Conservation (phyloP, 2,888 invertebrate species). For the Palloptera scutellata region DNA sequence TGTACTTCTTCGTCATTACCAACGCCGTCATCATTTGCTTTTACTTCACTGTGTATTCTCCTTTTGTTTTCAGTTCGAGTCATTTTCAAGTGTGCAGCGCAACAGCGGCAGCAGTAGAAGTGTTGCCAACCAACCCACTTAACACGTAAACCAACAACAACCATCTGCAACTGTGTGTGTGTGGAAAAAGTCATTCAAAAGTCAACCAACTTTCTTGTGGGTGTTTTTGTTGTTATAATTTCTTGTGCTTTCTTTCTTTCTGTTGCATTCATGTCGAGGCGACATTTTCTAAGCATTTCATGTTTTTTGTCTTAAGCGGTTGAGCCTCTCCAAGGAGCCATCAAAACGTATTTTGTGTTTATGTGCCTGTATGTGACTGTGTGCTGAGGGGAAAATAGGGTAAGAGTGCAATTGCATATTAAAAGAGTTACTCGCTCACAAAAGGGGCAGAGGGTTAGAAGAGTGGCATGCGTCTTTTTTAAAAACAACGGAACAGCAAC, state of each 20-base stretch:
- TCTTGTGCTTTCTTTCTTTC: conserved; percentile 11
- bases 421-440: not conserved
- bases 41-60: too few species aligned
- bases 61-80: too few species aligned
- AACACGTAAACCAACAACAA: conserved; percentile 52
- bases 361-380: not conserved
- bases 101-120: conserved; percentile 43
- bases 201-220: conserved; percentile 62
- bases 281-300: not conserved
- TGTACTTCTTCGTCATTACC: too few species aligned
- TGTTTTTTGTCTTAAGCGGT: not conserved
- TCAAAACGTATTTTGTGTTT: conserved; percentile 15
- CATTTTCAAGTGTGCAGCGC: not conserved
- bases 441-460: too few species aligned
- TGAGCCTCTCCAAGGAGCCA: conserved; percentile 15
- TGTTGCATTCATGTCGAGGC: conserved; percentile 7
- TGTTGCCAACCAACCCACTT: conserved; percentile 52
- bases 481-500: too few species aligned
- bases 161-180: conserved; percentile 25
- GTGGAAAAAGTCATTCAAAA: conserved; percentile 60
- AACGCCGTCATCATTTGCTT: too few species aligned
- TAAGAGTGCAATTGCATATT: conserved; percentile 18
- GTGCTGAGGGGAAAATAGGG: not conserved
- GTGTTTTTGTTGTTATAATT: conserved; percentile 32
- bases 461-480: too few species aligned